Conservation (phyloP, 2,797 vertebrate genomes). For the Sebastes hubbsi region DNA sequence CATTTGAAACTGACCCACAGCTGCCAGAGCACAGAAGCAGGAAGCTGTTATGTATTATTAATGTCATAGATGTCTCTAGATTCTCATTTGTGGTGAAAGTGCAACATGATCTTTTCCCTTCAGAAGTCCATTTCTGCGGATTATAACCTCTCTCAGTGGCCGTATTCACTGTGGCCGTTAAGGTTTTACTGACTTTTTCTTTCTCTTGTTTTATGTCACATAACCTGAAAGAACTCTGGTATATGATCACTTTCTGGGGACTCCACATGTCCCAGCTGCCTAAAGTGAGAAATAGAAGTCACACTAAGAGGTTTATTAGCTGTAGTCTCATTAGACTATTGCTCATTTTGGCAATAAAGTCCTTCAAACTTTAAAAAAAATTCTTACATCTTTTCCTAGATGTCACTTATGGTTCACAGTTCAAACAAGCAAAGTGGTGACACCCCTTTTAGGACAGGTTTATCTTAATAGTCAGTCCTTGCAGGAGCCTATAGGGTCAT, state of each 20-base stretch:
- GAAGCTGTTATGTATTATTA: conserved; percentile 31
- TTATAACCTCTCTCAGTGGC: not conserved
- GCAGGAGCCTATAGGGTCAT: not conserved
- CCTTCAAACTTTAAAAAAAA: not conserved
- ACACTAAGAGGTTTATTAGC: not conserved
- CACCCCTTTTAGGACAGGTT: not conserved
- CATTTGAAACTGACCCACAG: not conserved
- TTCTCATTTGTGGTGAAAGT: conserved; percentile 12
- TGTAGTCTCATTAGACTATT: not conserved
- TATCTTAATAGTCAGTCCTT: too few relatives aligned
- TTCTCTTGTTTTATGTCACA: not conserved
- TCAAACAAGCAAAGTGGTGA: not conserved
- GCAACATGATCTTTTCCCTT: conserved; percentile 10
- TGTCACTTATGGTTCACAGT: not conserved
- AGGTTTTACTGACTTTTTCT: not conserved
- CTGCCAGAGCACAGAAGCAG: not conserved
- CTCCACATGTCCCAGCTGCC: not conserved
- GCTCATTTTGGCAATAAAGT: not conserved
- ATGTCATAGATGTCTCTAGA: conserved; percentile 19
- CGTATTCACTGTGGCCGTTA: not conserved
- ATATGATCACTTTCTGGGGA: not conserved
- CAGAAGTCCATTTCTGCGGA: not conserved
- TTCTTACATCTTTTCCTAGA: not conserved
- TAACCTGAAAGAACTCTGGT: not conserved
- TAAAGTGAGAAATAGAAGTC: not conserved